Evolutionary conservation across 1,140 invertebrate species (phyloP).

Genomic region (Hyphantria cunea): DNA sequence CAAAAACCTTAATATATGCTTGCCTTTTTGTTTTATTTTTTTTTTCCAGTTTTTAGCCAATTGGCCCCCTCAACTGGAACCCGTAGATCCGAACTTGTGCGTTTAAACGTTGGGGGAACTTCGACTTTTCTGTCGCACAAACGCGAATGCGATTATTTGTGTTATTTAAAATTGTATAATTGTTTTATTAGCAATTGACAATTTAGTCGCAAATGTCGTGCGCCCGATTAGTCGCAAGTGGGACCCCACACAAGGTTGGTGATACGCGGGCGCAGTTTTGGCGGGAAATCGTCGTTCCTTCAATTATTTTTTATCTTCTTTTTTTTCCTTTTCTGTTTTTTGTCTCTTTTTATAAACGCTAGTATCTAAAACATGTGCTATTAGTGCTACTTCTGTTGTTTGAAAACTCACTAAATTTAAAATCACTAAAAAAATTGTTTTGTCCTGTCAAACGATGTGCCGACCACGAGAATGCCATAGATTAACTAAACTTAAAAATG

Average conservation of each 20-base stretch:
- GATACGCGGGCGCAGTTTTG: constrained; percentile 79
- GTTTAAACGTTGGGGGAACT: constrained; percentile 51
- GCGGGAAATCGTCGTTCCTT: constrained; percentile 65
- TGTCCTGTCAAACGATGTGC: too few relatives aligned
- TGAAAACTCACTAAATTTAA: too few relatives aligned
- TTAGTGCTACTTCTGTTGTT: too few relatives aligned
- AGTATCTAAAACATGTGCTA: constrained; percentile 17
- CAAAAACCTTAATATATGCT: not conserved
- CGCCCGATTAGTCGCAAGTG: constrained; percentile 42
- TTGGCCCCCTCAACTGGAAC: constrained; percentile 74
- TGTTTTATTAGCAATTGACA: constrained; percentile 6
- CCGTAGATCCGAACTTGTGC: constrained; percentile 81
- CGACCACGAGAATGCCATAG: too few relatives aligned
- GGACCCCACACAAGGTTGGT: constrained; percentile 76
- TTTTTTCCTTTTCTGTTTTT: constrained; percentile 36
- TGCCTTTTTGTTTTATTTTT: constrained; percentile 13
- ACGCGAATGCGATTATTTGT: not conserved
- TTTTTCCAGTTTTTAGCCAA: constrained; percentile 50
- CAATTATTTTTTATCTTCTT: constrained; percentile 18
- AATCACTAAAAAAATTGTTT: too few relatives aligned
- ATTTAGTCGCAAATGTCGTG: constrained; percentile 29
- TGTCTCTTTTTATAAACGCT: constrained; percentile 21
- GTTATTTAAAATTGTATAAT: not conserved
- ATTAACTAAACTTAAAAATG: too few relatives aligned
- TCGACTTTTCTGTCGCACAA: constrained; percentile 49